These are phyloP conservation scores for Cryptocephalus moraei DNA, from an alignment of 2,888 invertebrate species.

Conservation along the genomic window DNA sequence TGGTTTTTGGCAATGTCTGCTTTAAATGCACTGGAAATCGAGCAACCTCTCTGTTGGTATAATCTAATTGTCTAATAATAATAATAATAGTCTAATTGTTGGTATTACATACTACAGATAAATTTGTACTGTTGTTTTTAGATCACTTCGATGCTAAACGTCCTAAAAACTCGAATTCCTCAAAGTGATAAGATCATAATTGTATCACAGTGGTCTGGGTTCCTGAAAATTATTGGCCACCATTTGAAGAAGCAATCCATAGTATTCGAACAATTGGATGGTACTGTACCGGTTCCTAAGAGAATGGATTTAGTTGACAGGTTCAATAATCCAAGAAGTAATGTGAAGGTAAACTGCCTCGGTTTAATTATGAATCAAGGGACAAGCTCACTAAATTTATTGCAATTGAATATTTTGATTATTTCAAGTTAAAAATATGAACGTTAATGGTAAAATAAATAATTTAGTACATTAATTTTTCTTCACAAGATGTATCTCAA, in stretches of 20 bases:
- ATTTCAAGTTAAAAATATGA: background rate
- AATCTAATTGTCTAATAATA: too few relatives aligned
- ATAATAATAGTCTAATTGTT: too few relatives aligned
- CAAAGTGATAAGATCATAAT: slow-evolving; percentile 64
- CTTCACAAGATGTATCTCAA: background rate
- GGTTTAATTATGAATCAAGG: too few relatives aligned
- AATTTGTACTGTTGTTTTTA: slow-evolving; percentile 9
- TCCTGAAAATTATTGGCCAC: slow-evolving; percentile 60
- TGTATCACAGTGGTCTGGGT: slow-evolving; percentile 89
- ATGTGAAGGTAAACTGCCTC: slow-evolving; percentile 42
- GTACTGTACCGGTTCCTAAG: slow-evolving; percentile 60
- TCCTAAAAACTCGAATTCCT: slow-evolving; percentile 19
- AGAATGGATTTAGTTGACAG: slow-evolving; percentile 57
- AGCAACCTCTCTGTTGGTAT: too few relatives aligned
- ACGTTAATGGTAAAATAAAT: too few relatives aligned
- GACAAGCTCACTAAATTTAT: too few relatives aligned
- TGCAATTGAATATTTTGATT: too few relatives aligned
- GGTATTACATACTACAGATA: too few relatives aligned
- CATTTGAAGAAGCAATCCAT: slow-evolving; percentile 49
- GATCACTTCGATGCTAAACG: slow-evolving; percentile 18
- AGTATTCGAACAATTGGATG: slow-evolving; percentile 59
- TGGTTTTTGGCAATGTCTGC: background rate
- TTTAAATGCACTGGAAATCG: too few relatives aligned
- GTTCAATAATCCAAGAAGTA: slow-evolving; percentile 54
- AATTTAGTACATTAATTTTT: background rate